A percentile compares a stretch with the other conserved stretches of the same genome.
Conservation (phyloP, 2,113 vertebrate genomes). For the Herpetotheres cachinnans region DNA sequence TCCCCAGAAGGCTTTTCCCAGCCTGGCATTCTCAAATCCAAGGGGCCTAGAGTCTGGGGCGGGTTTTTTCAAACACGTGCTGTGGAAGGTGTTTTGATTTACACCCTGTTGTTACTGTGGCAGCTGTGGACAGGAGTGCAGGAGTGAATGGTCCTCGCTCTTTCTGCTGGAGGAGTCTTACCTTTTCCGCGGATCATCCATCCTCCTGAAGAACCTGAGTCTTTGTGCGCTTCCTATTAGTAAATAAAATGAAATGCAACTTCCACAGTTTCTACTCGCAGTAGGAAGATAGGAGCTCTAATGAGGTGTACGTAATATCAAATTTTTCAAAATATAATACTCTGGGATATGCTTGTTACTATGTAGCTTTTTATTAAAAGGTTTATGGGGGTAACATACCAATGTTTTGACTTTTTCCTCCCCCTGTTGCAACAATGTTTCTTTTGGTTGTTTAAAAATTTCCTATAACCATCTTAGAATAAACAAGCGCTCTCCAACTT, state of each 20-base stretch:
- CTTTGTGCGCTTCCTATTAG: background rate
- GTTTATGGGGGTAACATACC: background rate
- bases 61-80: background rate
- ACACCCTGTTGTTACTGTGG: background rate
- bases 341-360: background rate
- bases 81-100: background rate
- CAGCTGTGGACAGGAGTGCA: background rate
- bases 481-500: background rate
- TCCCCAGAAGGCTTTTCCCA: background rate
- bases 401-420: background rate
- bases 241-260: background rate
- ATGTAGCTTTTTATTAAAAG: background rate
- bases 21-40: background rate
- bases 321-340: background rate
- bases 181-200: background rate
- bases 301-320: background rate
- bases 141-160: background rate
- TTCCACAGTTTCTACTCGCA: background rate
- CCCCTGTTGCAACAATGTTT: background rate
- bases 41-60: background rate
- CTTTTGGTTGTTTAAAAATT: background rate
- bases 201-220: background rate
- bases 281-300: background rate
- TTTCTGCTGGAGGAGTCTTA: background rate
- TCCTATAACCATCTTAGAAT: background rate